Conservation (phyloP, 2,113 vertebrate genomes). For the Cromileptes altivelis region DNA sequence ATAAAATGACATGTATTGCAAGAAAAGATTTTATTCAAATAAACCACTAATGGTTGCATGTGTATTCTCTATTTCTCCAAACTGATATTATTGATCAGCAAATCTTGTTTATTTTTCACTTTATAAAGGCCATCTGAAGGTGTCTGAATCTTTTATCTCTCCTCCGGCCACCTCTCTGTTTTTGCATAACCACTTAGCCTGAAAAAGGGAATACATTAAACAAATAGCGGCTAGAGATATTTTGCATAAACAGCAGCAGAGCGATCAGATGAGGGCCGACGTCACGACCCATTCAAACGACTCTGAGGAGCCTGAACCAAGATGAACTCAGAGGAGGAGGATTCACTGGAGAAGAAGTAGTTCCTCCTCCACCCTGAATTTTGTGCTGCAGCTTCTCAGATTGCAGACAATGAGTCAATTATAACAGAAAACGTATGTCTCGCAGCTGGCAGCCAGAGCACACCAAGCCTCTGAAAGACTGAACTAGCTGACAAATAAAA, state of each 20-base stretch:
- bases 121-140: neutral
- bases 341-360: neutral
- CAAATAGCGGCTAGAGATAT: neutral
- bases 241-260: slow-evolving; percentile 18
- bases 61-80: too few relatives aligned
- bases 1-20: too few relatives aligned
- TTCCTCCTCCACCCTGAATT: neutral
- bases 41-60: too few relatives aligned
- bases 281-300: neutral
- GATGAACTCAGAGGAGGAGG: neutral
- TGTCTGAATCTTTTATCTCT: neutral
- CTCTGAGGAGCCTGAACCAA: neutral
- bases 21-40: too few relatives aligned
- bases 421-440: neutral
- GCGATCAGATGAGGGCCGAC: neutral
- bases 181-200: slow-evolving; percentile 19
- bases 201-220: slow-evolving; percentile 11
- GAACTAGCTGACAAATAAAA: neutral
- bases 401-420: neutral
- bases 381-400: neutral
- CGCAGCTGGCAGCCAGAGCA: neutral
- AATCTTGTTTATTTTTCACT: neutral
- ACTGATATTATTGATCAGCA: neutral
- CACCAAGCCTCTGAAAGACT: neutral
- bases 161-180: neutral